A percentile compares a stretch with the other conserved stretches of the same genome.
phyloP scores from a whole-genome alignment of 2,113 vertebrate genomes.

The Gnathonemus longibarbis region DNA sequence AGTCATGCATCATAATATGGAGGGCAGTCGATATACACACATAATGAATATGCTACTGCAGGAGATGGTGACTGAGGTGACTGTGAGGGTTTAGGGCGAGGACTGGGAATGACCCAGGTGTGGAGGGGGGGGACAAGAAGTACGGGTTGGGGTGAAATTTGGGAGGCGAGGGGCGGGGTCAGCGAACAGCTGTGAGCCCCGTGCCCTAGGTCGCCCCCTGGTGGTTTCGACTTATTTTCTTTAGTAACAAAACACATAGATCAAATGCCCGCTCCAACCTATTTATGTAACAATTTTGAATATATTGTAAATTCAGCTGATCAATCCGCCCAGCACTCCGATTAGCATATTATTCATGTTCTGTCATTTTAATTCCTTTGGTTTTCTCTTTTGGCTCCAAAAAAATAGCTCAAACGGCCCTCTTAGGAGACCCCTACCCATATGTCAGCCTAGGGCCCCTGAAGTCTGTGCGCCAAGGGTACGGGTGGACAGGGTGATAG shows the following conservation, averaged over 20 bases:
- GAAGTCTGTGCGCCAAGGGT: background rate
- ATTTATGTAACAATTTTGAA: background rate
- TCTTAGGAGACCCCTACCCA: background rate
- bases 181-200: background rate
- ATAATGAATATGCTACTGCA: background rate
- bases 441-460: background rate
- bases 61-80: constrained; percentile 56
- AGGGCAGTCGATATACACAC: background rate
- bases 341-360: background rate
- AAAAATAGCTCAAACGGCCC: background rate
- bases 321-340: background rate
- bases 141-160: constrained; percentile 38
- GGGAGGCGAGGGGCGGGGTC: background rate
- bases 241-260: background rate
- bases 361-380: background rate
- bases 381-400: background rate
- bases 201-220: background rate
- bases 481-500: background rate
- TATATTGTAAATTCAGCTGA: background rate
- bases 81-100: constrained; percentile 39
- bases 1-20: constrained; percentile 3
- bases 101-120: background rate
- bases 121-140: constrained; percentile 8
- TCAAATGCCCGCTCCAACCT: background rate
- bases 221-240: background rate